A percentile compares a stretch with the other conserved stretches of the same genome.
Conservation (phyloP, 2,888 invertebrate species). For the Philereme transversata region DNA sequence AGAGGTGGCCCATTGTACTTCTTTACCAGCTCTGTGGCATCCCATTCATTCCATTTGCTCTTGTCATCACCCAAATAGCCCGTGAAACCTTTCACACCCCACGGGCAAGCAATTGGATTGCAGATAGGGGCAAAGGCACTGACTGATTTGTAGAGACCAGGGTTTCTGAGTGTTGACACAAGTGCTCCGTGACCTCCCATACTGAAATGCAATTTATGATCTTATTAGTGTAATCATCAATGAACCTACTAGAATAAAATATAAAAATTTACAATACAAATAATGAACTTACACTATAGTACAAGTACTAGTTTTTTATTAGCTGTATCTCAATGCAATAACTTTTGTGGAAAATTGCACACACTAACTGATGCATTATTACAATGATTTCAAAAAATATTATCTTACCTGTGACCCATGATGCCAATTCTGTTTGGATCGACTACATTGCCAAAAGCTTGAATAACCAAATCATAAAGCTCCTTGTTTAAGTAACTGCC, state of each 20-base stretch:
- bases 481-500: slow-evolving; percentile 96
- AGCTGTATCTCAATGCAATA: no score
- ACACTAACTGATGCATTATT: neutral
- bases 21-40: slow-evolving; percentile 92
- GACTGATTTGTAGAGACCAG: slow-evolving; percentile 93
- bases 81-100: slow-evolving; percentile 94
- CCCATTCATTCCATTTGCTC: slow-evolving; percentile 92
- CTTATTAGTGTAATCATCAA: neutral
- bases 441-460: slow-evolving; percentile 86
- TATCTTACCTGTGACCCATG: slow-evolving; percentile 89
- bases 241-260: no score
- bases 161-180: slow-evolving; percentile 94
- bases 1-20: slow-evolving; percentile 93
- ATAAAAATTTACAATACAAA: no score
- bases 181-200: slow-evolving; percentile 99
- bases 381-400: no score
- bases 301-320: neutral
- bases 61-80: slow-evolving; percentile 91
- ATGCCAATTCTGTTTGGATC: slow-evolving; percentile 87
- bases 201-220: slow-evolving; percentile 79
- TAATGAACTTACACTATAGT: neutral
- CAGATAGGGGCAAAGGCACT: slow-evolving; percentile 98
- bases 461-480: slow-evolving; percentile 88
- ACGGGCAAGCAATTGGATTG: slow-evolving; percentile 92
- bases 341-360: neutral